Evolutionary conservation across 92 coral and sea anemone species (phyloP).

Genomic region (Phenganax stokvisi): DNA sequence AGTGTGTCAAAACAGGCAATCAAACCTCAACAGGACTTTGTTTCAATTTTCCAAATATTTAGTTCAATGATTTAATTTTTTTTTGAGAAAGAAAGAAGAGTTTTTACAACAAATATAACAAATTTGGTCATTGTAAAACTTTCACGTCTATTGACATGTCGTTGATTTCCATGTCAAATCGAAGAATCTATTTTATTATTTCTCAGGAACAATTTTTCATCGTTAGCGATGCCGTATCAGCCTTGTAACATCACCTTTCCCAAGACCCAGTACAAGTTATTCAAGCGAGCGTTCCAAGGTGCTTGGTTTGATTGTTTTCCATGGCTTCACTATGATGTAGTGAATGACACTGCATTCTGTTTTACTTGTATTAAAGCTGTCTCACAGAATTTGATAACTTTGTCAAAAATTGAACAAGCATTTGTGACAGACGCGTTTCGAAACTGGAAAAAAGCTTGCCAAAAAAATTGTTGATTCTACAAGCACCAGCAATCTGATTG

Average conservation of each 20-base stretch:
- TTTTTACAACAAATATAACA: no score
- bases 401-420: constrained; percentile 10
- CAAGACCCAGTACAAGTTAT: constrained; percentile 19
- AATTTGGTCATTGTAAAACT: no score
- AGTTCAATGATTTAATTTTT: no score
- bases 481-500: constrained; percentile 41
- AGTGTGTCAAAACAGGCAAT: neutral
- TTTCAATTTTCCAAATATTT: no score
- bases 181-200: neutral
- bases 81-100: no score
- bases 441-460: constrained; percentile 43
- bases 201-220: constrained; percentile 24
- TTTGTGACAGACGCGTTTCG: constrained; percentile 19
- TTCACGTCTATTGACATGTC: neutral
- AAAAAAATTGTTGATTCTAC: constrained; percentile 27
- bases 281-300: constrained; percentile 40
- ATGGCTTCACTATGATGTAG: constrained; percentile 55
- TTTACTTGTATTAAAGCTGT: constrained; percentile 48
- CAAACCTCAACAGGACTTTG: neutral
- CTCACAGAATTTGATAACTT: constrained; percentile 20
- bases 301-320: constrained; percentile 48
- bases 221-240: constrained; percentile 9
- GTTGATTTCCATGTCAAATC: neutral
- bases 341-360: constrained; percentile 45
- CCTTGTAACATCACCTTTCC: constrained; percentile 26